phyloP scores from a whole-genome alignment of 1,140 invertebrate genomes.

The Drosophila pseudoananassae region DNA sequence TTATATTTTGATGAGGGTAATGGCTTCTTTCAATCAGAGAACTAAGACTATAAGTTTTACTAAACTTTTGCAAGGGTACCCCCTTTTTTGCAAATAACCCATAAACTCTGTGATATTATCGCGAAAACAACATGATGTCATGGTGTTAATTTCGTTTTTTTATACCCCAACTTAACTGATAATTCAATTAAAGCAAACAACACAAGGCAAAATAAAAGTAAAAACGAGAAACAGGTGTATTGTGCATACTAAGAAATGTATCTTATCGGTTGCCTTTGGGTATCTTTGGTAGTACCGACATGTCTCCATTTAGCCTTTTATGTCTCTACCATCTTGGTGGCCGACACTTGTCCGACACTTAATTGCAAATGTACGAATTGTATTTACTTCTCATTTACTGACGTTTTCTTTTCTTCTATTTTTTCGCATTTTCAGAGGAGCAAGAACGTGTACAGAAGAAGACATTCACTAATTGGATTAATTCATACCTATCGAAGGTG shows the following conservation, averaged over 20 bases:
- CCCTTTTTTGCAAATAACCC: not conserved
- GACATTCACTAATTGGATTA: constrained; percentile 99
- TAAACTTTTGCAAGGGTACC: not conserved
- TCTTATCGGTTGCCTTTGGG: constrained; percentile 67
- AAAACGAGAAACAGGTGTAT: constrained; percentile 28
- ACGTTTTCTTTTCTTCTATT: constrained; percentile 45
- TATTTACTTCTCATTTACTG: constrained; percentile 51
- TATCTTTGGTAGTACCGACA: constrained; percentile 58
- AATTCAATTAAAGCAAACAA: constrained; percentile 78
- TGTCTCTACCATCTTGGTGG: constrained; percentile 20
- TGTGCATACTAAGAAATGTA: constrained; percentile 42
- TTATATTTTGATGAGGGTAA: not conserved
- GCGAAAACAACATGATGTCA: constrained; percentile 60
- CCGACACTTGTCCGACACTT: constrained; percentile 57
- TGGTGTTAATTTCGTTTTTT: constrained; percentile 42
- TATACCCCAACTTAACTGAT: constrained; percentile 51
- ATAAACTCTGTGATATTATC: constrained; percentile 39
- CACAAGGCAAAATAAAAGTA: constrained; percentile 12
- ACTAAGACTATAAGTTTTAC: not conserved
- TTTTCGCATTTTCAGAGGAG: constrained; percentile 93
- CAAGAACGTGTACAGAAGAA: constrained; percentile 99
- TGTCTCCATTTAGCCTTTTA: constrained; percentile 45
- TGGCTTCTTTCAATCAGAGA: not conserved
- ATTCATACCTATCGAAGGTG: constrained; percentile 98
- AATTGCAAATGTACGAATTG: constrained; percentile 56